Conservation (phyloP, 2,113 vertebrate genomes). For the Monopterus albus region DNA sequence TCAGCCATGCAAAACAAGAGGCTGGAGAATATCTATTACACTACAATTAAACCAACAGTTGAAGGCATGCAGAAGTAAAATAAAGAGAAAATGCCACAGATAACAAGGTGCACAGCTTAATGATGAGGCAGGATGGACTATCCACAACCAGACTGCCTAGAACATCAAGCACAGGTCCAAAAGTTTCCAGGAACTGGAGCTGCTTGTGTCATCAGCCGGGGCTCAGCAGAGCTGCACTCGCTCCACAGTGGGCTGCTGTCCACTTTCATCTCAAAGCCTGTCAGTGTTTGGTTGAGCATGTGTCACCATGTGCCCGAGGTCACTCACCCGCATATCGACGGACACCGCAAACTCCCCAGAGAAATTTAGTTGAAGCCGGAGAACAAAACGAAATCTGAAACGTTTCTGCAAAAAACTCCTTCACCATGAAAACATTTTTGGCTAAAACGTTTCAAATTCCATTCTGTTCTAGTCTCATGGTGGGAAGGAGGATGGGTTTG, state of each 20-base stretch:
- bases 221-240: slow-evolving; percentile 12
- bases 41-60: slow-evolving; percentile 13
- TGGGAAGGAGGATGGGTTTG: slow-evolving; percentile 15
- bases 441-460: slow-evolving; percentile 91
- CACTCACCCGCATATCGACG: slow-evolving; percentile 71
- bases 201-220: slow-evolving; percentile 36
- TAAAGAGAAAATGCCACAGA: background rate
- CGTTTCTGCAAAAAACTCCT: slow-evolving; percentile 90
- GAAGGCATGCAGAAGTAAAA: background rate
- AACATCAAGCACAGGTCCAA: slow-evolving; percentile 2
- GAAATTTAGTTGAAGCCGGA: slow-evolving; percentile 69
- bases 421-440: slow-evolving; percentile 87
- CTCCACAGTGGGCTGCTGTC: slow-evolving; percentile 28
- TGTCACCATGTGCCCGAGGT: slow-evolving; percentile 49
- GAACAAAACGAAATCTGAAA: slow-evolving; percentile 88
- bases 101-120: background rate
- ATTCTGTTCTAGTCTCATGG: slow-evolving; percentile 78
- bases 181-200: slow-evolving; percentile 46
- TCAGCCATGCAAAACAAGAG: slow-evolving; percentile 9
- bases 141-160: background rate
- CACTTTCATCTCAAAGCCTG: slow-evolving; percentile 7
- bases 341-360: slow-evolving; percentile 20
- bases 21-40: slow-evolving; percentile 7
- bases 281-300: slow-evolving; percentile 10
- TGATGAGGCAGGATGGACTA: background rate